Evolutionary conservation across 1,140 invertebrate species (phyloP), one percentile per base, ranked within the genome.

Genomic region (Harpegnathos saltator): DNA sequence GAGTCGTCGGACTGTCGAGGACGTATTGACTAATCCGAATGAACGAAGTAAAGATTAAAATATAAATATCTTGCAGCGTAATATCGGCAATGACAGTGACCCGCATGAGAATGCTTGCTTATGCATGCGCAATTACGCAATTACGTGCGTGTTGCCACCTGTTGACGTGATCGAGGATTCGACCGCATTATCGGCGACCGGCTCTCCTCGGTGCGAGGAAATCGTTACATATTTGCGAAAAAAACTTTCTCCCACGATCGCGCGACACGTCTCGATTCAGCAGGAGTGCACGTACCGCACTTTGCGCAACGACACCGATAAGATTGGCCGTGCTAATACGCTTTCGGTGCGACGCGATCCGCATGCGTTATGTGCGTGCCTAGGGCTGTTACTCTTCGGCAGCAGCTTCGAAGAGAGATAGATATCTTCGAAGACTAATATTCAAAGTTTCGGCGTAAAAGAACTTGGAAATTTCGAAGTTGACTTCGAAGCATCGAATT

Each of bases 281-380:
- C 59, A 22, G 52, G 63, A 75, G 22, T 1, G 12, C 26, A 48
- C 1, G 11, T 5, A 26, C 5, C 7, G 17, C 7, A 9, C 29
- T 59, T 48, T 33, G 17, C 17, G n/a, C 29, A 44, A 19, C 11
- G 17, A 65, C n/a, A n/a, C 3, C 38, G 58, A 75, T 75, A 75
- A 75, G 52, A 65, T 65, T 65, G n/a, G 26, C 33, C 66, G 19
- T 38, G 24, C 12, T 15, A 48, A 52, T 9, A n/a, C n/a, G 19
- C 7, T 33, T 52, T 29, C 7, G 26, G n/a, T 19, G 17, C 44
- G n/a, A 72, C 19, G 54, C 54, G 9, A 74, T 19, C 12, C n/a
- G 17, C 58, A 62, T 15, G 14, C 12, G 0, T 75, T 38, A n/a
- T n/a, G 19, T 15, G 12, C 44, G n/a, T 71, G 17, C 15, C n/a